phyloP scores from a whole-genome alignment of 2,888 invertebrate species.

The Teleiodes luculella region DNA sequence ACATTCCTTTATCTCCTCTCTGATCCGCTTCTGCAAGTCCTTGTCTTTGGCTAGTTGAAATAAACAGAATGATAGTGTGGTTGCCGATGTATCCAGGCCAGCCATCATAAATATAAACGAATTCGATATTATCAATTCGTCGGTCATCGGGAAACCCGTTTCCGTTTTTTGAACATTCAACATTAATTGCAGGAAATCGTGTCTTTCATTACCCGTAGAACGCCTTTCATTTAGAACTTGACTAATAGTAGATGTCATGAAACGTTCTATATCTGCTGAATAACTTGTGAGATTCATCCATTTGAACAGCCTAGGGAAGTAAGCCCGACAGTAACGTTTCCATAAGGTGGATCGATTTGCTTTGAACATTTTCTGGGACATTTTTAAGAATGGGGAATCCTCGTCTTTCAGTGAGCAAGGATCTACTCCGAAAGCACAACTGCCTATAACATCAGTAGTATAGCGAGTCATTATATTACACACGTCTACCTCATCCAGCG shows the following conservation, averaged over 20 bases:
- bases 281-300: slow-evolving; percentile 65
- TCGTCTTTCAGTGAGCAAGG: slow-evolving; percentile 59
- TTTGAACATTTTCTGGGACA: slow-evolving; percentile 71
- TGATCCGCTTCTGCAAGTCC: slow-evolving; percentile 54
- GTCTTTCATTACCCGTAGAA: slow-evolving; percentile 46
- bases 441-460: slow-evolving; percentile 70
- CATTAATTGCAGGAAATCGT: slow-evolving; percentile 71
- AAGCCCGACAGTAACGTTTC: slow-evolving; percentile 65
- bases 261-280: slow-evolving; percentile 59
- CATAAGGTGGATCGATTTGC: slow-evolving; percentile 53
- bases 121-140: slow-evolving; percentile 69
- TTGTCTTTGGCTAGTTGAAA: slow-evolving; percentile 63
- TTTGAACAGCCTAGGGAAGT: slow-evolving; percentile 64
- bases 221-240: slow-evolving; percentile 64
- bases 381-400: slow-evolving; percentile 64
- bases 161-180: slow-evolving; percentile 63
- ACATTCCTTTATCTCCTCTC: slow-evolving; percentile 57
- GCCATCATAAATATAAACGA: slow-evolving; percentile 75
- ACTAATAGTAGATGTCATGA: slow-evolving; percentile 60
- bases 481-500: slow-evolving; percentile 52
- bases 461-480: slow-evolving; percentile 61
- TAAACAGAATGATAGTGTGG: slow-evolving; percentile 67
- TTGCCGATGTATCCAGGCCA: slow-evolving; percentile 68
- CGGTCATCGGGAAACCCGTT: slow-evolving; percentile 59
- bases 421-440: slow-evolving; percentile 69